Base-by-base conservation (phyloP, 2,797 vertebrate genomes). In the Botia kubotai region DNA sequence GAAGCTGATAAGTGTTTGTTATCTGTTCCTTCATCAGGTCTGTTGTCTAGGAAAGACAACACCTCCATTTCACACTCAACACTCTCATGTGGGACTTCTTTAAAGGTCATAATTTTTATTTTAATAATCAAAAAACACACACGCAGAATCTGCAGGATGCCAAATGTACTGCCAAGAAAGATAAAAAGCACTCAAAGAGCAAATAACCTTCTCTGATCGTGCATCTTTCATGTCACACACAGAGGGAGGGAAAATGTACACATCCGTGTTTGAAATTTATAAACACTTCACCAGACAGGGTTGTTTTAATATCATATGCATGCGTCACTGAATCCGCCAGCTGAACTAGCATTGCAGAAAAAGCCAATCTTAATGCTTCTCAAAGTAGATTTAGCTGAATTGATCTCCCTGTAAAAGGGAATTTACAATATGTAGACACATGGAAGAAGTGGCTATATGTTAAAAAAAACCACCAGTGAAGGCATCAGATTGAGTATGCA, bases 211-310 rank as follows among this genome's bases (percentile, higher is more conserved):
- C 85, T 90, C 88, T 86, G 83, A 69, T 90, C 88, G 91, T 90
- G 74, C 88, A 84, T 91, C 53, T 87, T 92, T 90, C 84, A 93
- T 91, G 84, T 82, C 6, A 2, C 72, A 66, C 66, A 72, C 85
- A 86, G 80, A 50, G 13, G 80, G 81, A 29, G 16, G 68, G 72
- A 70, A 80, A 29, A 68, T 4, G 71, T 33, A 75, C 39, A 3
- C 77, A 82, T 84, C 88, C 86, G 80, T 86, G 65, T 81, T 80
- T 82, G 73, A 87, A 88, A 88, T 83, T 86, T 63, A 79, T 67
- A 60, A 80, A 87, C 80, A 75, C 86, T 89, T 90, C 88, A 90
- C 90, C 67, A 91, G 88, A 80, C 87, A 84, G 85, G 77, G 84
- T 88, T 86, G 82, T 90, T 88, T 88, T 84, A 90, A 87, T 85